Evolutionary conservation across 2,797 vertebrate species (phyloP), one percentile per base, ranked within the genome.

Genomic region (Eutrigla gurnardus): DNA sequence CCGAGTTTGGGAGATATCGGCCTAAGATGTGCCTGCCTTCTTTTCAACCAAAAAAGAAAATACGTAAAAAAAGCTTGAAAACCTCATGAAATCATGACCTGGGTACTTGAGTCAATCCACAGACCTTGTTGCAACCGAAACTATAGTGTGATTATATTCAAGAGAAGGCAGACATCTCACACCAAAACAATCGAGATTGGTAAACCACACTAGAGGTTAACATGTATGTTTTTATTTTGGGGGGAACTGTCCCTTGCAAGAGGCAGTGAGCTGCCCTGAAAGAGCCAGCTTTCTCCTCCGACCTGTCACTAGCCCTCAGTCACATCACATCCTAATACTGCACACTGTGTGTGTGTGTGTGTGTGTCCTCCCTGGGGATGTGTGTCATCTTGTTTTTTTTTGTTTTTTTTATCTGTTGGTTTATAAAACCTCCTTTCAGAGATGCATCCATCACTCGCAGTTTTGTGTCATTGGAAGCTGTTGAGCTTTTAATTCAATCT

Each of bases 301-400:
- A 75, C 78, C 82, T 86, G 77, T 86, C 86, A 69, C 59, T 79
- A 64, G 18, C 80, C 79, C 67, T 88, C 80, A 85, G 80, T 84
- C 77, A 68, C 71, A 80, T 75, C 75, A 62, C 70, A 55, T 73
- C 74, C 78, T 73, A 70, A 70, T 55, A 65, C 65, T 49, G 60
- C n/a, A 10, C 49, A 33, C 13, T 50, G 6, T 65, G 64, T 68
- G 18, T 46, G 37, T 61, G 25, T 69, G 57, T 66, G 65, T 60
- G 77, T 74, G 60, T 65, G 72, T 39, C 75, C 57, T 75, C 69
- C 59, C 61, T n/a, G 53, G 39, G 78, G 75, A 70, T 64, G 33
- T 53, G 40, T 74, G 70, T 78, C 65, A 65, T 64, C 4, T 1
- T 77, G 47, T 15, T 12, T 32, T 73, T 65, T 64, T 39, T 65